Conservation (phyloP, 2,113 vertebrate genomes). For the Macrotus californicus region DNA sequence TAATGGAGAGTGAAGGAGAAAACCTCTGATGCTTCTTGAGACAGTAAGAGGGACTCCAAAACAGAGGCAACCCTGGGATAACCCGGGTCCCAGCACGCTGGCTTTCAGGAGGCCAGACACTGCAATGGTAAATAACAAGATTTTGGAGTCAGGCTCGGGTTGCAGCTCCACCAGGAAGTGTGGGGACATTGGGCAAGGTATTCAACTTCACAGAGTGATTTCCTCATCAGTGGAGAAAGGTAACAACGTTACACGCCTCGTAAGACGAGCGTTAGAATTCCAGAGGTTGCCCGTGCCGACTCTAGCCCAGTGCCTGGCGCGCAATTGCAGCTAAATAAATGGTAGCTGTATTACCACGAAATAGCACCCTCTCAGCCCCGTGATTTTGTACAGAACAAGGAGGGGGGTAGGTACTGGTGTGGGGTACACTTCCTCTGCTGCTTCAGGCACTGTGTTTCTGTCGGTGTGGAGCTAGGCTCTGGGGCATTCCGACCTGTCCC, state of each 20-base stretch:
- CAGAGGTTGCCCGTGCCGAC: not conserved
- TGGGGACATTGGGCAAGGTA: not conserved
- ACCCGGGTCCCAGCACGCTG: not conserved
- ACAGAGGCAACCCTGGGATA: not conserved
- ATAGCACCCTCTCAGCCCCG: not conserved
- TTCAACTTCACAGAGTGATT: not conserved
- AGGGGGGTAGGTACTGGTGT: not conserved
- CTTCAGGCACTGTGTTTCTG: not conserved
- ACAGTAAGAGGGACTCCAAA: not conserved
- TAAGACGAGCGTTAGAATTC: not conserved
- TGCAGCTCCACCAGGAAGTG: not conserved
- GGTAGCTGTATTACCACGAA: not conserved
- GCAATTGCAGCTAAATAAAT: not conserved
- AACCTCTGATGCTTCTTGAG: not conserved
- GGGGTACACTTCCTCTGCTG: not conserved
- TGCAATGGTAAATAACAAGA: not conserved
- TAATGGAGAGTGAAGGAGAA: not conserved
- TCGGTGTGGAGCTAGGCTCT: not conserved
- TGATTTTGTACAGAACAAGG: not conserved
- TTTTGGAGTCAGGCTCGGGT: not conserved
- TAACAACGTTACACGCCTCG: not conserved
- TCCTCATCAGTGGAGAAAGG: not conserved
- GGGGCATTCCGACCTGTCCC: not conserved
- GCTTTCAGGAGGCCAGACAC: not conserved
- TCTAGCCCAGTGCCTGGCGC: not conserved